Conservation (phyloP, 2,888 invertebrate species). For the Merodon equestris region DNA sequence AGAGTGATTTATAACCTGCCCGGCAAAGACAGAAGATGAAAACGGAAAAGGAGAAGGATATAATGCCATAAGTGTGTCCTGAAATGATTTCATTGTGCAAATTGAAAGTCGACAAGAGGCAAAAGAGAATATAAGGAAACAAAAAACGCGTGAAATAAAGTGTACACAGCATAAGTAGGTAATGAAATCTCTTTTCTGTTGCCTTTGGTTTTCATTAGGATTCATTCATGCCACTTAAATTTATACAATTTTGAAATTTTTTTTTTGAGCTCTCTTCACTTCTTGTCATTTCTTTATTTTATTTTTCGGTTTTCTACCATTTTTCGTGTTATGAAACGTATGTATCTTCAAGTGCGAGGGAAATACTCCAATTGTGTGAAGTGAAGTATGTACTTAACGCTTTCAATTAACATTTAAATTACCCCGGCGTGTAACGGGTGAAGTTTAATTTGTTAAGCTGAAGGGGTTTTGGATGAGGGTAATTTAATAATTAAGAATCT, state of each 20-base stretch:
- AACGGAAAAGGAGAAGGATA: conserved; percentile 49
- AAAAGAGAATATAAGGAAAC: not conserved
- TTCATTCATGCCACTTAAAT: conserved; percentile 64
- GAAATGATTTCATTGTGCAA: conserved; percentile 67
- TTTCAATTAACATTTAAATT: too few species aligned
- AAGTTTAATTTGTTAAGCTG: too few species aligned
- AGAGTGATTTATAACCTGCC: conserved; percentile 67
- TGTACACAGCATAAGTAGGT: conserved; percentile 52
- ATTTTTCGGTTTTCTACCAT: conserved; percentile 7
- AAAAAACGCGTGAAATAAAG: conserved; percentile 44
- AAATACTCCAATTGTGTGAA: too few species aligned
- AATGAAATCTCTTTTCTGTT: conserved; percentile 62
- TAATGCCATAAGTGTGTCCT: conserved; percentile 68
- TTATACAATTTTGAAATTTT: conserved; percentile 57
- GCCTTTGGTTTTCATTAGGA: conserved; percentile 65
- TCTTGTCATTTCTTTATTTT: conserved; percentile 6
- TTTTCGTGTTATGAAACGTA: conserved; percentile 9
- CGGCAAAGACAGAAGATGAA: conserved; percentile 42
- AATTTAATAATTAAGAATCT: too few species aligned
- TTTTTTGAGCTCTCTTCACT: conserved; percentile 43
- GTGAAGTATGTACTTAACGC: too few species aligned
- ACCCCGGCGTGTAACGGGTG: too few species aligned
- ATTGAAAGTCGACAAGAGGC: conserved; percentile 59
- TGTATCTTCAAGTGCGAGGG: not conserved
- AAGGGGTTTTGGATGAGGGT: too few species aligned